Evolutionary conservation across 2,888 invertebrate genomes (phyloP).

Genomic region (Perizoma affinitatum): DNA sequence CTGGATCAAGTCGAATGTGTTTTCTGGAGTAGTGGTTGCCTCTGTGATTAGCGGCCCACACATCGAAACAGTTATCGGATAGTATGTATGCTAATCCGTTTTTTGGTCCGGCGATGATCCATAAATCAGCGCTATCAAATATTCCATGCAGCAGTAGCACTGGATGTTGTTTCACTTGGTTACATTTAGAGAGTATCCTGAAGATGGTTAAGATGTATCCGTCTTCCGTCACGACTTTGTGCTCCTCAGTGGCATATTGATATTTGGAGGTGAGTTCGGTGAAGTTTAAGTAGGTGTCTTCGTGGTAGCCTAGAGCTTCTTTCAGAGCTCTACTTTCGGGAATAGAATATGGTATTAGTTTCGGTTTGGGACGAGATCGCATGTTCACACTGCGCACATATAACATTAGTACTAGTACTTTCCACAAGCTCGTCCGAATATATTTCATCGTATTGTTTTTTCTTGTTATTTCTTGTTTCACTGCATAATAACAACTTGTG

Average conservation of each 20-base stretch:
- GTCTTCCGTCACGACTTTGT: slow-evolving; percentile 60
- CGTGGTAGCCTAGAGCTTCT: slow-evolving; percentile 59
- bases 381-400: slow-evolving; percentile 36
- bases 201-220: slow-evolving; percentile 65
- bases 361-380: slow-evolving; percentile 32
- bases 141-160: slow-evolving; percentile 65
- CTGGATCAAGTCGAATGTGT: slow-evolving; percentile 76
- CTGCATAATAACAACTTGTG: slow-evolving; percentile 53
- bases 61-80: slow-evolving; percentile 82
- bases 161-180: slow-evolving; percentile 47
- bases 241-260: slow-evolving; percentile 55
- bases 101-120: slow-evolving; percentile 57
- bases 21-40: slow-evolving; percentile 85
- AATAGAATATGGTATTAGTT: slow-evolving; percentile 54
- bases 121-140: slow-evolving; percentile 59
- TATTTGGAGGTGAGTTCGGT: slow-evolving; percentile 62
- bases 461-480: slow-evolving; percentile 45
- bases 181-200: slow-evolving; percentile 57
- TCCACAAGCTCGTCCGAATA: slow-evolving; percentile 34
- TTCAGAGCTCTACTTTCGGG: slow-evolving; percentile 60
- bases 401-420: slow-evolving; percentile 41
- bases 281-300: slow-evolving; percentile 70
- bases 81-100: slow-evolving; percentile 62
- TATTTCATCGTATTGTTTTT: slow-evolving; percentile 47
- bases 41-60: slow-evolving; percentile 75